Conservation (phyloP, 1,140 invertebrate genomes). For the Zaprionus tsacasi region DNA sequence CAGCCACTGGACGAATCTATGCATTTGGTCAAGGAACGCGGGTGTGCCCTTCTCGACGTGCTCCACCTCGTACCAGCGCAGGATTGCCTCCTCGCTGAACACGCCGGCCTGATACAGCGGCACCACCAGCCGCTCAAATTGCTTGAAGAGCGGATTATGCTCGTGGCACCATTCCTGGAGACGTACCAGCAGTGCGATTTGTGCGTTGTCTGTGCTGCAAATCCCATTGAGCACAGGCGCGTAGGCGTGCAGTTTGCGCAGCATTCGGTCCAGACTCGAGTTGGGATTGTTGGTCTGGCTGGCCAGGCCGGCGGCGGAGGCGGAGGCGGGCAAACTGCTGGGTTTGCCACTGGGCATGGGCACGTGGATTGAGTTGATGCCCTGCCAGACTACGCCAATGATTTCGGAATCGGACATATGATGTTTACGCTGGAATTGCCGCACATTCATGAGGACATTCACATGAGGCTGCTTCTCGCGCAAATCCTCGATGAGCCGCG, state of each 20-base stretch:
- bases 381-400: conserved; percentile 37
- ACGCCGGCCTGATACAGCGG: conserved; percentile 26
- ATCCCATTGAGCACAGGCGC: conserved; percentile 25
- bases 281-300: background rate
- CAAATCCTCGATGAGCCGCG: conserved; percentile 24
- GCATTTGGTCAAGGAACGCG: conserved; percentile 35
- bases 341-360: background rate
- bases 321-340: background rate
- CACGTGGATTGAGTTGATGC: conserved; percentile 2
- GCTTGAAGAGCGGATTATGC: conserved; percentile 22
- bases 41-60: conserved; percentile 34
- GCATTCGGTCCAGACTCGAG: conserved; percentile 5
- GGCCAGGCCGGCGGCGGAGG: background rate
- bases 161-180: conserved; percentile 40
- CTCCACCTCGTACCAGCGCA: conserved; percentile 32
- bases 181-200: conserved; percentile 22
- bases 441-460: conserved; percentile 18
- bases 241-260: conserved; percentile 25
- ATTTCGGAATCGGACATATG: conserved; percentile 33
- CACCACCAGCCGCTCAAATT: conserved; percentile 19
- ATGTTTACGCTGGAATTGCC: conserved; percentile 29
- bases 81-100: conserved; percentile 33
- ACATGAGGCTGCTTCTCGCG: conserved; percentile 18
- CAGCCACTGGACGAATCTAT: conserved; percentile 20
- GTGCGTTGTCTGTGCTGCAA: conserved; percentile 26